Evolutionary conservation across 2,888 invertebrate species (phyloP).

Genomic region (Acleris emargana): DNA sequence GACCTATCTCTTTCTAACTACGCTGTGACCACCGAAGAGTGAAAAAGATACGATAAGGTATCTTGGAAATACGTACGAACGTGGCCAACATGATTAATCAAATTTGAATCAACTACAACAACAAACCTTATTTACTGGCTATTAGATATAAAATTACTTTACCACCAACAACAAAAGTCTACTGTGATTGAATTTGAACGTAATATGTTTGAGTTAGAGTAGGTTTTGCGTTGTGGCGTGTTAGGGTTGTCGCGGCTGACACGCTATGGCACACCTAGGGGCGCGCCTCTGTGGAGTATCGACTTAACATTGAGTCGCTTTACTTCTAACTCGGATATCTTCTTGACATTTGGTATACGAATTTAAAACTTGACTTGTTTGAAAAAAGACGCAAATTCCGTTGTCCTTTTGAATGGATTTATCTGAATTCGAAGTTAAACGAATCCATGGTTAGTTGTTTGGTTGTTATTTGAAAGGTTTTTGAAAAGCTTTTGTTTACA

Average conservation of each 20-base stretch:
- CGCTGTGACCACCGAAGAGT: too few relatives aligned
- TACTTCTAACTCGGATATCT: too few relatives aligned
- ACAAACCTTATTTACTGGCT: background rate
- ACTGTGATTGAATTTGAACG: background rate
- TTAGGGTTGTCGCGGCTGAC: background rate
- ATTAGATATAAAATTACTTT: background rate
- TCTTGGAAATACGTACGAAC: background rate
- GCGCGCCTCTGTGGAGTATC: conserved; percentile 1
- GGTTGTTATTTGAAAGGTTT: background rate
- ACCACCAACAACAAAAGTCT: background rate
- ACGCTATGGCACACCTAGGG: background rate
- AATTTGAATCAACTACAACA: background rate
- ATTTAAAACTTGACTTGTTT: too few relatives aligned
- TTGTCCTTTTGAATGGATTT: too few relatives aligned
- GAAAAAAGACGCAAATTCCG: too few relatives aligned
- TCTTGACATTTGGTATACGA: too few relatives aligned
- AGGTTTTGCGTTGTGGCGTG: background rate
- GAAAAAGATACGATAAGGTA: background rate
- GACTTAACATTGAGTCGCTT: conserved; percentile 8
- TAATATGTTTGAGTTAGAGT: background rate
- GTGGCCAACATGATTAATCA: background rate
- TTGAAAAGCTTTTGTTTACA: background rate
- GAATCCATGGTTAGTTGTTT: background rate
- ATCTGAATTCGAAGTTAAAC: too few relatives aligned
- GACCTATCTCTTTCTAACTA: too few relatives aligned